phyloP scores from a whole-genome alignment of 2,797 vertebrate species.

The Leptoclinus maculatus region DNA sequence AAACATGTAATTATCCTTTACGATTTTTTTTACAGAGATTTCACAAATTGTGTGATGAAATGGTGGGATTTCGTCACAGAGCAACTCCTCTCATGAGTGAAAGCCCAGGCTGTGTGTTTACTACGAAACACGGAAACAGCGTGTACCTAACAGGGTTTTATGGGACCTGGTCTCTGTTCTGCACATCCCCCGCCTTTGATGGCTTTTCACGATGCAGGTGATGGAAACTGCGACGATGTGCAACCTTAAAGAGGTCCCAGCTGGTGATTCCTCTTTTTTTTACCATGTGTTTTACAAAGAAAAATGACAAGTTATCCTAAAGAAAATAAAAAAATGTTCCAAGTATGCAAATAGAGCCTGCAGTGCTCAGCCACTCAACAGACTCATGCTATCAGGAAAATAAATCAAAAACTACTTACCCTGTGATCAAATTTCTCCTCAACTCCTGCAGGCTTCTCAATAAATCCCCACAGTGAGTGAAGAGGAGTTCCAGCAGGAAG shows the following conservation, averaged over 20 bases:
- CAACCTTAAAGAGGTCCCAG: conserved; percentile 10
- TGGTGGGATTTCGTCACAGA: background rate
- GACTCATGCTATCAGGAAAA: background rate
- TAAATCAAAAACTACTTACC: conserved; percentile 52
- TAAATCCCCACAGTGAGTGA: conserved; percentile 16
- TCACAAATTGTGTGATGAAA: background rate
- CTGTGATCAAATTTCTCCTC: conserved; percentile 8
- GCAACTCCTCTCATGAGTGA: background rate
- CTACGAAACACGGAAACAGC: conserved; percentile 29
- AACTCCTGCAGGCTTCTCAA: background rate
- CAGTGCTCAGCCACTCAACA: background rate
- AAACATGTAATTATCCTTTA: background rate
- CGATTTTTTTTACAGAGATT: background rate
- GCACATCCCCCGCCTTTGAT: conserved; percentile 33
- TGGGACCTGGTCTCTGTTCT: conserved; percentile 49
- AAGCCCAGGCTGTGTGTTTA: conserved; percentile 29
- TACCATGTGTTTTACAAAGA: background rate
- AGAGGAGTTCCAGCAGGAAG: conserved; percentile 3
- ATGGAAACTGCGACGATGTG: conserved; percentile 19
- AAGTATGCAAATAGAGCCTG: background rate
- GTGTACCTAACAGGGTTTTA: conserved; percentile 5
- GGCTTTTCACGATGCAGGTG: conserved; percentile 57
- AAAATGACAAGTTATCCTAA: background rate
- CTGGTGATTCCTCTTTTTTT: background rate
- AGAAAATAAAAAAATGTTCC: background rate